Percentiles rank a stretch among this genome's conserved stretches.
Evolutionary conservation across 2,888 invertebrate species (phyloP).

Genomic region (Acleris emargana): DNA sequence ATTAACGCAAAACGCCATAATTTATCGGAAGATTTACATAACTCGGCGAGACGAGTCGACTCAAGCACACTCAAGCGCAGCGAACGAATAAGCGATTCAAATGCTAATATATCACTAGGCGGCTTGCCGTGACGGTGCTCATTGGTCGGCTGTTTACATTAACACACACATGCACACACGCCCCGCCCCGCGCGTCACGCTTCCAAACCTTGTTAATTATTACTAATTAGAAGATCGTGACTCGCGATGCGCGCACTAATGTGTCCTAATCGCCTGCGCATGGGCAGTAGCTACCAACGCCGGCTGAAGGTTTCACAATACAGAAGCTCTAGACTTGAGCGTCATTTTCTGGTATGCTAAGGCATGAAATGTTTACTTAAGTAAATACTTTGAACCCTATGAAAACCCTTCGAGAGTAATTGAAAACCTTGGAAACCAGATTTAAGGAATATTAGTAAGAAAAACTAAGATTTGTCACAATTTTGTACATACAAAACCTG

Average conservation of each 20-base stretch:
- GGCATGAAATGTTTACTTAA: too few species aligned
- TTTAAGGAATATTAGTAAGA: too few species aligned
- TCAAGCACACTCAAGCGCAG: constrained; percentile 35
- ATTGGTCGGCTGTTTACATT: constrained; percentile 79
- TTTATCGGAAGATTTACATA: constrained; percentile 68
- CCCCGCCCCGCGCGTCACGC: constrained; percentile 70
- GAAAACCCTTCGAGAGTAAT: too few species aligned
- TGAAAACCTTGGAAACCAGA: too few species aligned
- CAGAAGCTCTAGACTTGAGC: too few species aligned
- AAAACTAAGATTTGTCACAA: too few species aligned
- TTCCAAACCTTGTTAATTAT: constrained; percentile 76
- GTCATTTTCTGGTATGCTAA: too few species aligned
- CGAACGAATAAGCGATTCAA: constrained; percentile 72
- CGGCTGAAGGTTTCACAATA: constrained; percentile 1
- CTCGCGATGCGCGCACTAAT: constrained; percentile 56
- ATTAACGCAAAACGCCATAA: constrained; percentile 52
- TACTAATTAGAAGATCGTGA: constrained; percentile 75
- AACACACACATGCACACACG: constrained; percentile 71
- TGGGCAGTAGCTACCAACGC: constrained; percentile 38
- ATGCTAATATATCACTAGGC: constrained; percentile 83
- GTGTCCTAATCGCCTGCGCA: constrained; percentile 46
- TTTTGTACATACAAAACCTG: too few species aligned
- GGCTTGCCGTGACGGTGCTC: constrained; percentile 71
- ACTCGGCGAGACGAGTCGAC: constrained; percentile 60
- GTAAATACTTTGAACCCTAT: too few species aligned